A percentile compares a stretch with the other conserved stretches of the same genome.
Conservation (phyloP, 1,140 invertebrate genomes). For the Homalodisca vitripennis region DNA sequence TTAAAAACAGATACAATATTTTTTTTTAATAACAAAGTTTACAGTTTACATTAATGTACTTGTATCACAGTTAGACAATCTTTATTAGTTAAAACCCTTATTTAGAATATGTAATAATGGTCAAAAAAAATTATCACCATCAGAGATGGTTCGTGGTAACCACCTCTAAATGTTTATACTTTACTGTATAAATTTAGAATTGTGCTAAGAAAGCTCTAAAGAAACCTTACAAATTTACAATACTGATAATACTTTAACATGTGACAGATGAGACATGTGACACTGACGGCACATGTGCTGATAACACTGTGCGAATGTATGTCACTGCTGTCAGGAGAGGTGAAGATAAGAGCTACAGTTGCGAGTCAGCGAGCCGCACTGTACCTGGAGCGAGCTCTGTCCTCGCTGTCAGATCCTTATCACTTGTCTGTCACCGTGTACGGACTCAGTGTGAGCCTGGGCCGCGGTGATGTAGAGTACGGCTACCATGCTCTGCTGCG, state of each 20-base stretch:
- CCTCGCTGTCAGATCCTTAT: constrained; percentile 50
- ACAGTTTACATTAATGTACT: no score
- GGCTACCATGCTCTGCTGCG: constrained; percentile 46
- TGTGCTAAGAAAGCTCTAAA: no score
- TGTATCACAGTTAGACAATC: no score
- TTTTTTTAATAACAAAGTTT: no score
- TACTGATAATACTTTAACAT: not conserved
- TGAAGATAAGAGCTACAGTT: constrained; percentile 21
- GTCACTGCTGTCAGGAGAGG: constrained; percentile 31
- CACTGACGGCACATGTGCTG: constrained; percentile 55
- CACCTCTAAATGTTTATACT: no score
- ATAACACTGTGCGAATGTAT: constrained; percentile 48
- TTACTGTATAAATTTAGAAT: no score
- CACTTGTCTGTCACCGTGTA: constrained; percentile 54
- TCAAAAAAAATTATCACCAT: no score
- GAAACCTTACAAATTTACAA: no score
- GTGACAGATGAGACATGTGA: constrained; percentile 38
- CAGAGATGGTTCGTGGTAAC: no score
- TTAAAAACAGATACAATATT: no score
- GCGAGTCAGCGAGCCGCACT: constrained; percentile 27
- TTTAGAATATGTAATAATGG: no score
- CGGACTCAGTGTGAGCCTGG: constrained; percentile 50
- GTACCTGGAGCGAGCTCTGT: constrained; percentile 51
- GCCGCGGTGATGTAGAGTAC: constrained; percentile 46
- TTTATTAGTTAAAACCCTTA: no score